These are phyloP conservation scores for Cercocebus atys DNA, from an alignment of 2,113 vertebrate genomes.

Conservation along the genomic window DNA sequence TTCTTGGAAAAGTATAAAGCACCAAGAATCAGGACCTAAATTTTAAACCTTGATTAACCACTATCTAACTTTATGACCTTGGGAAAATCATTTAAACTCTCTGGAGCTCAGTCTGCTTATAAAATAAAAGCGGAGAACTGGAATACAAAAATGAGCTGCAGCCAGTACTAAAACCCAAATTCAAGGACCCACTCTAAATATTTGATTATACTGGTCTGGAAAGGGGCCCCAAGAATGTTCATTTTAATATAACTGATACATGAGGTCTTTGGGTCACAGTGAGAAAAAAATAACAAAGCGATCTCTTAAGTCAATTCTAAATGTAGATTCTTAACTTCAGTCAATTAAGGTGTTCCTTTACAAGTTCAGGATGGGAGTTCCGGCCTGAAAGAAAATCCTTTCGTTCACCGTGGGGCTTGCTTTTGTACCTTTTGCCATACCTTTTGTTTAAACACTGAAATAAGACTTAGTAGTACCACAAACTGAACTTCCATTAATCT, in stretches of 20 bases:
- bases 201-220: not conserved
- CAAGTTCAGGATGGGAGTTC: not conserved
- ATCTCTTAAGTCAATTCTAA: not conserved
- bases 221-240: not conserved
- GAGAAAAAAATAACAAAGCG: not conserved
- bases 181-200: not conserved
- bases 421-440: not conserved
- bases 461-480: not conserved
- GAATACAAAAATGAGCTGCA: conserved; percentile 3
- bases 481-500: not conserved
- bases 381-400: conserved; percentile 7
- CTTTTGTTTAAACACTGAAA: not conserved
- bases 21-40: not conserved
- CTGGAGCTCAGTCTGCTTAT: not conserved
- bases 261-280: not conserved
- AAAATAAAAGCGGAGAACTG: not conserved
- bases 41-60: conserved; percentile 1
- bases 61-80: not conserved
- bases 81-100: conserved; percentile 18
- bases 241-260: conserved; percentile 18
- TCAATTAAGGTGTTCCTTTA: not conserved
- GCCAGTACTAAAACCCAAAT: not conserved
- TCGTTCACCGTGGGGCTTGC: not conserved
- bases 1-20: not conserved
- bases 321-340: not conserved